Conservation (phyloP, 2,797 vertebrate genomes). For the Gobionotothen gibberifrons region DNA sequence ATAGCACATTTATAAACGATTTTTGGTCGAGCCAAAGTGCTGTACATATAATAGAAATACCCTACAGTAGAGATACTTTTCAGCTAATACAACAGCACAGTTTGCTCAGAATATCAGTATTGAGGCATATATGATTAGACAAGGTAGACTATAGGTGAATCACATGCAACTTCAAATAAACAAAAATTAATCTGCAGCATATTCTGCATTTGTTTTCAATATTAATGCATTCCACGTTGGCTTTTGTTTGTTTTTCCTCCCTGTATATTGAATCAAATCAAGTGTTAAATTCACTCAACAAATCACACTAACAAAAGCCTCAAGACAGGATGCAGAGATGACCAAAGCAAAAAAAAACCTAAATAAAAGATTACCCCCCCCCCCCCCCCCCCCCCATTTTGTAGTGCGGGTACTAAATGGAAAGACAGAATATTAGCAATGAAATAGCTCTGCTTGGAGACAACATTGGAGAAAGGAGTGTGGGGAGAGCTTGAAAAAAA, state of each 20-base stretch:
- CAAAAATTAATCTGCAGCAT: conserved; percentile 34
- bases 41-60: too few species aligned
- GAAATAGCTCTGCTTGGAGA: conserved; percentile 84
- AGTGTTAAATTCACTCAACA: conserved; percentile 56
- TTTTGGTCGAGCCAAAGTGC: too few species aligned
- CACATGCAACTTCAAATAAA: conserved; percentile 50
- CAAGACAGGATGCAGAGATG: conserved; percentile 70
- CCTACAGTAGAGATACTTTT: too few species aligned
- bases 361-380: conserved; percentile 81
- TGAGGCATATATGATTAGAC: conserved; percentile 37
- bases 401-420: conserved; percentile 76
- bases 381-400: conserved; percentile 65
- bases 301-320: conserved; percentile 59
- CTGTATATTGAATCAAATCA: conserved; percentile 54
- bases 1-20: too few species aligned
- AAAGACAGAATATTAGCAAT: conserved; percentile 83
- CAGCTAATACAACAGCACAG: too few species aligned
- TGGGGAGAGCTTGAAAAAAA: conserved; percentile 81
- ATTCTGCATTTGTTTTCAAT: conserved; percentile 44
- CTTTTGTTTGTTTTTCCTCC: conserved; percentile 8
- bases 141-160: conserved; percentile 54
- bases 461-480: conserved; percentile 82
- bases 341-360: conserved; percentile 69
- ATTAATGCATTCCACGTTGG: conserved; percentile 30
- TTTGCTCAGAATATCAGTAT: too few species aligned